Base-by-base conservation (phyloP, 1,140 invertebrate species). In the Zophobas morio region DNA sequence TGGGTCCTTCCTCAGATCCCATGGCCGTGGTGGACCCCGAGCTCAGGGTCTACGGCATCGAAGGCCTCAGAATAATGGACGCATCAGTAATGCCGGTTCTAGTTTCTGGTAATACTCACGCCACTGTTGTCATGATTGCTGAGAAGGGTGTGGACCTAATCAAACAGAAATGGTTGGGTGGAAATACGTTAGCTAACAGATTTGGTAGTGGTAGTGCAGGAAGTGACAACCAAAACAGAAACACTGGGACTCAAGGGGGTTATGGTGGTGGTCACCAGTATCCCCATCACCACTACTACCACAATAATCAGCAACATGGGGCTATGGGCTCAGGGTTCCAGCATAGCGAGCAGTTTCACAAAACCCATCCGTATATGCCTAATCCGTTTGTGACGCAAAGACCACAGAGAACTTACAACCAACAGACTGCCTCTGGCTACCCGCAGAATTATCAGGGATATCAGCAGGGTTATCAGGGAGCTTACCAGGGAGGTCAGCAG, bases 81-180 rank as follows among this genome's bases (percentile, higher is more conserved):
- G 93, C 93, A 0, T 95, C 93, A 33, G 88, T 95, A n/a, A 94
- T 95, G 92, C 94, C 94, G 0, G 83, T 85, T 0, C 90, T 94
- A 1, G 90, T 91, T 0, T 93, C 92, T 0, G 94, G 94, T 3
- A 96, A 96, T 84, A 95, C 94, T 0, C 94, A 95, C 82, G 94
- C 94, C 1, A 93, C 95, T 0, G 88, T 90, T 32, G 92, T 96
- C 40, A 96, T 96, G 94, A 94, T 96, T 46, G 95, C 91, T 0
- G 95, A 96, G 82, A 91, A 93, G 77, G 94, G 91, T 0, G 91
- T 94, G 0, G 94, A 96, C 84, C 90, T 95, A 80, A 92, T 96
- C 78, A 94, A 94, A 82, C 88, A 89, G 75, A 88, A 90, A 46
- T 94, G 92, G 92, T 54, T 75, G 53, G 33, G 34, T 39, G 40